These are phyloP conservation scores for Oxyruncus cristatus DNA, from an alignment of 2,113 vertebrate species.

Conservation along the genomic window DNA sequence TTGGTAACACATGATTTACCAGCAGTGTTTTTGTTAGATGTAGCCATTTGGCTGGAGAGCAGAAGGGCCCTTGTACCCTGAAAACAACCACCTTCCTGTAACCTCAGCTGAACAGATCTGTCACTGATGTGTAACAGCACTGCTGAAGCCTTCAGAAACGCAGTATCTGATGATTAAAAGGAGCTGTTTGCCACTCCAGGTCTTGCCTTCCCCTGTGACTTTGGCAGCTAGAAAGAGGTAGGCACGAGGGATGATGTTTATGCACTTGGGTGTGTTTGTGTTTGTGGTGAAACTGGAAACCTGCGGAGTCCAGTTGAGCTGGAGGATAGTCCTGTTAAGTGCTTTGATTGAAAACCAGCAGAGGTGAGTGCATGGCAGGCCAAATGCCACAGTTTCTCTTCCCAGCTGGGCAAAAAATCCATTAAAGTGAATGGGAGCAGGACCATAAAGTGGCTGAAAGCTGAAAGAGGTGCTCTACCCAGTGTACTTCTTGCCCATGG, in stretches of 20 bases:
- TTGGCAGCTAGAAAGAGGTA: neutral
- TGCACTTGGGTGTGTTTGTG: neutral
- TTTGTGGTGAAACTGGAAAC: slow-evolving; percentile 5
- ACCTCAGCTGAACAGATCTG: neutral
- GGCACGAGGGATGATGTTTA: fast-evolving
- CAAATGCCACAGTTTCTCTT: neutral
- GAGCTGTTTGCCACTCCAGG: neutral
- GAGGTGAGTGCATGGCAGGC: neutral
- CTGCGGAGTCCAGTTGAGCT: neutral
- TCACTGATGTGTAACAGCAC: neutral
- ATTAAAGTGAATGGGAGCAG: neutral
- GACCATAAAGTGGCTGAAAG: neutral
- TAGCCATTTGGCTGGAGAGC: slow-evolving; percentile 2
- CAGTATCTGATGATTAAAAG: neutral
- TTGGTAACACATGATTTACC: neutral
- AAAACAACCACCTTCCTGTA: neutral
- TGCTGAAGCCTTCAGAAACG: neutral
- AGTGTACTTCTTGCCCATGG: fast-evolving
- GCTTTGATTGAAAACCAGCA: neutral
- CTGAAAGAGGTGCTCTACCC: neutral
- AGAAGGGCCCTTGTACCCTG: neutral
- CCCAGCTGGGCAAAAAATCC: neutral
- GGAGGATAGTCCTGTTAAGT: neutral
- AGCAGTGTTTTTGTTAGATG: neutral
- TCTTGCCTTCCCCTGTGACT: neutral